Conservation (phyloP, 2,113 vertebrate species). For the Salvelinus fontinalis region DNA sequence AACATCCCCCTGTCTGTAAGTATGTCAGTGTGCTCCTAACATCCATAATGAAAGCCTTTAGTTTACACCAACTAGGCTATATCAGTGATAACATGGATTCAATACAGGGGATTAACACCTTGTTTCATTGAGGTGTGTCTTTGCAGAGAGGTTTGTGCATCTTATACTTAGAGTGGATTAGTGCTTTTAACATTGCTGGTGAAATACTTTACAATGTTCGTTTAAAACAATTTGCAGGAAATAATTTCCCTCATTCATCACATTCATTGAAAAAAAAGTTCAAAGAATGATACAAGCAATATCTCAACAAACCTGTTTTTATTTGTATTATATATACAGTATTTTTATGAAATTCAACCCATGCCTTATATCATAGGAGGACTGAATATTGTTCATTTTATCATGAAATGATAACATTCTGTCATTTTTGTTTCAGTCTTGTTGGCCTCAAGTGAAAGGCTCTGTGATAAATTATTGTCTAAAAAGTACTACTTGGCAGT, state of each 20-base stretch:
- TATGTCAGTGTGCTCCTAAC: background rate
- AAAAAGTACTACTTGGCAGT: background rate
- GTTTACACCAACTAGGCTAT: too few relatives aligned
- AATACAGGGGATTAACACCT: background rate
- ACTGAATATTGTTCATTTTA: too few relatives aligned
- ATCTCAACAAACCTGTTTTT: background rate
- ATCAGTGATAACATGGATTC: background rate
- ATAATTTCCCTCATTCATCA: background rate
- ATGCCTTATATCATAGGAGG: background rate
- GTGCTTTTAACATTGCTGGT: background rate
- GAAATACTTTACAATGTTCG: background rate
- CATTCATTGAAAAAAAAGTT: background rate
- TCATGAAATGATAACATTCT: background rate
- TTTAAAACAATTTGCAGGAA: background rate
- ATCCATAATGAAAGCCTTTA: background rate
- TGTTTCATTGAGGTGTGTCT: background rate
- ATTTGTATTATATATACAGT: background rate
- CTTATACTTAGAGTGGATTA: background rate
- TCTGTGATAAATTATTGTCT: background rate
- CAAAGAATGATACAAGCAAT: background rate
- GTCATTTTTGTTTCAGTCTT: background rate
- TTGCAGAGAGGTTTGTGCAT: too few relatives aligned
- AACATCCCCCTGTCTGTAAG: background rate
- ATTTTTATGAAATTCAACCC: background rate
- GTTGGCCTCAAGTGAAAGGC: background rate